A percentile compares a stretch with the other conserved stretches of the same genome.
phyloP scores from a whole-genome alignment of 2,797 vertebrate genomes.

The Gobionotothen gibberifrons region DNA sequence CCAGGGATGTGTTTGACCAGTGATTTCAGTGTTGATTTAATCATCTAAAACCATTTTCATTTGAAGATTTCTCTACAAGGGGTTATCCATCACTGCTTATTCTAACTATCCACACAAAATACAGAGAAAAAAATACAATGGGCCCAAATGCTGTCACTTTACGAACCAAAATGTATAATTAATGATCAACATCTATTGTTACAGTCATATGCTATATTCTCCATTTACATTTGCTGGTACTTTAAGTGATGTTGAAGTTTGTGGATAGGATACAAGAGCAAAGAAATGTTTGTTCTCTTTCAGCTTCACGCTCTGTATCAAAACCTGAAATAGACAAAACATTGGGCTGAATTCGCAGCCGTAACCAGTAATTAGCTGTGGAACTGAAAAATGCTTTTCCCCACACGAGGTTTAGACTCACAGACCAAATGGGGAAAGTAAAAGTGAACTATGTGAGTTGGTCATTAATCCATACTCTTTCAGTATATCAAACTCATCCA shows the following conservation, averaged over 20 bases:
- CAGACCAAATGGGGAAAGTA: conserved; percentile 45
- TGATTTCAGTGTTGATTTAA: not conserved
- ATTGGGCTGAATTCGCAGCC: conserved; percentile 56
- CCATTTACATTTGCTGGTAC: not conserved
- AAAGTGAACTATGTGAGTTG: conserved; percentile 23
- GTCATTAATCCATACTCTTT: conserved; percentile 35
- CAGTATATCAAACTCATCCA: conserved; percentile 1
- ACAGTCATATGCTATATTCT: not conserved
- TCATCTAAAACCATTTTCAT: not conserved
- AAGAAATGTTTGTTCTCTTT: conserved; percentile 41
- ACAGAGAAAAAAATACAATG: not conserved
- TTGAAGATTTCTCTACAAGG: not conserved
- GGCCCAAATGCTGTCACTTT: not conserved
- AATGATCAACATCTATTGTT: not conserved
- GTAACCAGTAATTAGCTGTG: conserved; percentile 76
- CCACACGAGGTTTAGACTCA: conserved; percentile 58
- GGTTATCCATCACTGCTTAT: not conserved
- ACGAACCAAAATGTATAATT: not conserved
- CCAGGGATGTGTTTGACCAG: not conserved
- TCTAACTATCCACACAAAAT: not conserved
- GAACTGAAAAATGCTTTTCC: conserved; percentile 71
- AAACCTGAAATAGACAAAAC: conserved; percentile 72
- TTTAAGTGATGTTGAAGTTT: conserved; percentile 9
- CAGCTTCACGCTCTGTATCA: conserved; percentile 51
- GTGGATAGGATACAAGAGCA: conserved; percentile 28